Percentiles rank a stretch among this genome's conserved stretches.
phyloP scores from a whole-genome alignment of 2,888 invertebrate genomes.

The Anoplius nigerrimus region DNA sequence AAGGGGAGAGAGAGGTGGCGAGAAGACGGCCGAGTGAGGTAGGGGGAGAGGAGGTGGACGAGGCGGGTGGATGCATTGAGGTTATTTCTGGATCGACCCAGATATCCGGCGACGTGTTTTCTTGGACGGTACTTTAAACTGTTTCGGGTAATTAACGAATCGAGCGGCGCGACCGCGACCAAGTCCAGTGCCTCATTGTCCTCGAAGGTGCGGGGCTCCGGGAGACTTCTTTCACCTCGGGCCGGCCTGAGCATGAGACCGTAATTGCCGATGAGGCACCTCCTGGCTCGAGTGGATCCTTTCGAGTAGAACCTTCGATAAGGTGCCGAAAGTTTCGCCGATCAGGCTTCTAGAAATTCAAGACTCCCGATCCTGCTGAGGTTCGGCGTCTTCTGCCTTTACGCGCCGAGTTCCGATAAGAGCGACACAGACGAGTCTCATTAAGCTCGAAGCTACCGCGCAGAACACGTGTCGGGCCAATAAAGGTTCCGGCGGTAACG shows the following conservation, averaged over 20 bases:
- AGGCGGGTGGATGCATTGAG: conserved; percentile 68
- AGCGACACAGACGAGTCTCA: no score
- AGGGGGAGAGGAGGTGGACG: conserved; percentile 38
- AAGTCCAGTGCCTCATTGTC: conserved; percentile 48
- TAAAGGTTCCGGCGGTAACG: no score
- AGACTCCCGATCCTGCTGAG: no score
- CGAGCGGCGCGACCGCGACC: conserved; percentile 53
- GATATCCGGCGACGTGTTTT: conserved; percentile 63
- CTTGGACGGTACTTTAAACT: conserved; percentile 63
- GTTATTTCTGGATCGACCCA: conserved; percentile 70
- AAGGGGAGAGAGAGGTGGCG: conserved; percentile 20
- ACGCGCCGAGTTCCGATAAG: no score
- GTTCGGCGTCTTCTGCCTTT: no score
- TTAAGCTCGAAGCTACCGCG: no score
- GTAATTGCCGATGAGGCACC: conserved; percentile 14
- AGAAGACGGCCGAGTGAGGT: conserved; percentile 15
- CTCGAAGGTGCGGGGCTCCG: conserved; percentile 34
- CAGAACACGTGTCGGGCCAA: no score
- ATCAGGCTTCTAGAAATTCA: no score
- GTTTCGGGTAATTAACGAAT: conserved; percentile 71
- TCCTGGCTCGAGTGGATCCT: background rate
- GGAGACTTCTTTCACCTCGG: conserved; percentile 39
- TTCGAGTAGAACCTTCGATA: no score
- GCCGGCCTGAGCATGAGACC: conserved; percentile 14
- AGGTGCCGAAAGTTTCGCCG: no score